A percentile compares a stretch with the other conserved stretches of the same genome.
Evolutionary conservation across 2,113 vertebrate genomes (phyloP).

Genomic region (Phalacrocorax carbo): DNA sequence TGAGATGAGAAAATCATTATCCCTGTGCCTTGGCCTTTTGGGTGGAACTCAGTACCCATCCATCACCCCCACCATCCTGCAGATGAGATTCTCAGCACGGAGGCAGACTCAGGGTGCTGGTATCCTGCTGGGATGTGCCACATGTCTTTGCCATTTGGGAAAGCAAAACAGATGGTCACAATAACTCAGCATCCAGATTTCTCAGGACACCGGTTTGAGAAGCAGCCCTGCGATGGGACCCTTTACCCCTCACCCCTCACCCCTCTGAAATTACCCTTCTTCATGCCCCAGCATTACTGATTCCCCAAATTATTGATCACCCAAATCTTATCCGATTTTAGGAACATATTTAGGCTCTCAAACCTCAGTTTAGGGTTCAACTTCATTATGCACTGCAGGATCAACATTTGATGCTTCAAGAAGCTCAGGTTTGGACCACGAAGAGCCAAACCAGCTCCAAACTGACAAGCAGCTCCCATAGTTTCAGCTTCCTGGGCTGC

Average conservation of each 20-base stretch:
- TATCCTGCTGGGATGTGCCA: fast-evolving
- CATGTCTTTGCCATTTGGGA: not conserved
- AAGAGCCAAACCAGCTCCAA: not conserved
- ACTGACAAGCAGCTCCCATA: no score
- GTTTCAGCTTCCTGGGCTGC: not conserved
- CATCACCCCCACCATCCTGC: not conserved
- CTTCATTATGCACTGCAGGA: not conserved
- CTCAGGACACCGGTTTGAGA: fast-evolving
- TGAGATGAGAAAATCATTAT: not conserved
- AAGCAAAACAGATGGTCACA: fast-evolving
- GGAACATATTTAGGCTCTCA: not conserved
- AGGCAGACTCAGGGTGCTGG: fast-evolving
- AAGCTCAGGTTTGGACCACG: not conserved
- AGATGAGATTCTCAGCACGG: not conserved
- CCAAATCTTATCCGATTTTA: not conserved
- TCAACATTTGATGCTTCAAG: not conserved
- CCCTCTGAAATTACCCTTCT: no score
- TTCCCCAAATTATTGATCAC: not conserved
- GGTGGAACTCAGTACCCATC: not conserved
- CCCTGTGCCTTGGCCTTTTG: fast-evolving
- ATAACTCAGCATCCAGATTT: fast-evolving
- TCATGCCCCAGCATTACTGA: not conserved
- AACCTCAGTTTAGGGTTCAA: not conserved
- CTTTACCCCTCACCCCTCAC: not conserved
- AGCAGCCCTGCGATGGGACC: not conserved